Conservation (phyloP, 2,888 invertebrate genomes). For the Cheilosia vernalis region DNA sequence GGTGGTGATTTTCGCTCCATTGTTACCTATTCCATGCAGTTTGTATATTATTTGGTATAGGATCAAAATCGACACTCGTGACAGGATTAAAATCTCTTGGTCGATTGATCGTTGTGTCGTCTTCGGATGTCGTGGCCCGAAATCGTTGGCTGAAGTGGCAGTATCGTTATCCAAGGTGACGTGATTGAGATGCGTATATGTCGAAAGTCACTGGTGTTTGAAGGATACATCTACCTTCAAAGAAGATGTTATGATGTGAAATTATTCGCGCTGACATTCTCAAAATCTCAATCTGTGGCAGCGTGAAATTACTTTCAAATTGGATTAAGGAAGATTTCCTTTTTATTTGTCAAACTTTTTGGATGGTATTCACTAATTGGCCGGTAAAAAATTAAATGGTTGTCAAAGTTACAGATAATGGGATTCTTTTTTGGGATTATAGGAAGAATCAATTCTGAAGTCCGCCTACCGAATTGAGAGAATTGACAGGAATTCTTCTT, state of each 20-base stretch:
- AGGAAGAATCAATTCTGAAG: background rate
- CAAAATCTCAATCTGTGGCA: conserved; percentile 5
- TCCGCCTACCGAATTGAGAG: no score
- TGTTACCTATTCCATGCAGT: conserved; percentile 40
- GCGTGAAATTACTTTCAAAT: conserved; percentile 61
- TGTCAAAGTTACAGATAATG: background rate
- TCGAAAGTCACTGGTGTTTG: background rate
- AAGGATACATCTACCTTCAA: conserved; percentile 1
- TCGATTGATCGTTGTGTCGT: conserved; percentile 49
- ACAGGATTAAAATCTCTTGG: conserved; percentile 70
- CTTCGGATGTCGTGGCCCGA: conserved; percentile 19
- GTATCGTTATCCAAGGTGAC: conserved; percentile 32
- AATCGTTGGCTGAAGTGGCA: conserved; percentile 21
- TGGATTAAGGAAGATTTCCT: conserved; percentile 41
- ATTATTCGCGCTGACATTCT: conserved; percentile 56
- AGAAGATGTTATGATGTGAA: conserved; percentile 54
- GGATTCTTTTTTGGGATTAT: background rate
- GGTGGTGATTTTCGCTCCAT: conserved; percentile 78
- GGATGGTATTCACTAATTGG: background rate
- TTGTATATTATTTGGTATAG: conserved; percentile 4
- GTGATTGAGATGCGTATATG: conserved; percentile 51
- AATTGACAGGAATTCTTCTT: no score
- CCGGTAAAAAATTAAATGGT: background rate
- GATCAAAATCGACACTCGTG: conserved; percentile 63
- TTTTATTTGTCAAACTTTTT: background rate